These are phyloP conservation scores for Helicolenus hilgendorfi DNA, from an alignment of 2,797 vertebrate genomes.

Conservation along the genomic window DNA sequence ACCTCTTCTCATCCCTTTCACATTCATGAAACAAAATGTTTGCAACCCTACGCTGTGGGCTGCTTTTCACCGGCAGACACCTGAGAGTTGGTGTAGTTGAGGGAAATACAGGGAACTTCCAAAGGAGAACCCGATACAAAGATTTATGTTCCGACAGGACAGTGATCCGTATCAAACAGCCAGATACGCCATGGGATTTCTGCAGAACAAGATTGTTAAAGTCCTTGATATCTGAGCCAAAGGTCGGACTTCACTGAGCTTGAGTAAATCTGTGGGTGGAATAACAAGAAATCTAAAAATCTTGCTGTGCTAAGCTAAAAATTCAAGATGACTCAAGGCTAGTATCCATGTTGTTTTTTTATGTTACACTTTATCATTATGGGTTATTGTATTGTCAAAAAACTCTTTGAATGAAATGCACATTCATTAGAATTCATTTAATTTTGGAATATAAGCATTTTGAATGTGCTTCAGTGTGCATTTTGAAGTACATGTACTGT, in stretches of 20 bases:
- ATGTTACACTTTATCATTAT: neutral
- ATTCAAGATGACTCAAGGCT: neutral
- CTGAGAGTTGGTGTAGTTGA: slow-evolving; percentile 10
- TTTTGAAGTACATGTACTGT: neutral
- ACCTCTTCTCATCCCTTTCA: slow-evolving; percentile 7
- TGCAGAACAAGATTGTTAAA: slow-evolving; percentile 27
- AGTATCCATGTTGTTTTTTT: neutral
- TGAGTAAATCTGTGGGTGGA: slow-evolving; percentile 9
- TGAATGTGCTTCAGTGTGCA: neutral
- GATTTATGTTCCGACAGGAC: slow-evolving; percentile 43
- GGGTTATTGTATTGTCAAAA: neutral
- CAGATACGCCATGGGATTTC: slow-evolving; percentile 15
- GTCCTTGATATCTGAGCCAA: slow-evolving; percentile 28
- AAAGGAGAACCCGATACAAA: slow-evolving; percentile 15
- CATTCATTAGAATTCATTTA: neutral
- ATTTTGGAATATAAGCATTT: neutral
- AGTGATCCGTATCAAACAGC: slow-evolving; percentile 32
- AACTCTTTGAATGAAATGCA: neutral
- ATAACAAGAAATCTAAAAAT: neutral
- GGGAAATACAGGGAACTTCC: slow-evolving; percentile 38
- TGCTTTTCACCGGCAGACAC: slow-evolving; percentile 11
- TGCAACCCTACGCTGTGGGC: neutral
- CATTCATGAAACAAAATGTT: slow-evolving; percentile 1
- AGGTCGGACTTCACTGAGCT: slow-evolving; percentile 14
- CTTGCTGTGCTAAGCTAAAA: neutral